Percentiles rank a stretch among this genome's conserved stretches.
These are phyloP conservation scores for Ellobius talpinus DNA, from an alignment of 2,113 vertebrate species.

Conservation along the genomic window DNA sequence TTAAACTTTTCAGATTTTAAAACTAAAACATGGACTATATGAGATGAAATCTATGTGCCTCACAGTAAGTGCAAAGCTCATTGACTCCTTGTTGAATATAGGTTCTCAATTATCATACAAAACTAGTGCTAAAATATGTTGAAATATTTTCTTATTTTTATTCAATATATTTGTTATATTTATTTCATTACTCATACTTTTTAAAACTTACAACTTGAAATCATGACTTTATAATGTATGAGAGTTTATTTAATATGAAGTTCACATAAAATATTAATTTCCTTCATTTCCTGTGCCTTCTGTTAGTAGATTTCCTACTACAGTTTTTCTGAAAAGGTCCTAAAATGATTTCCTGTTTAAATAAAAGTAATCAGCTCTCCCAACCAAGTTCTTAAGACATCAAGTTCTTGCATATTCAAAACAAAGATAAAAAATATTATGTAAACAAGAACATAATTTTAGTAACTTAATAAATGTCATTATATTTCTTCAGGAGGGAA, in stretches of 20 bases:
- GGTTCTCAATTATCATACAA: neutral
- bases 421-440: slow-evolving; percentile 36
- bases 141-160: slow-evolving; percentile 11
- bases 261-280: slow-evolving; percentile 43
- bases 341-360: neutral
- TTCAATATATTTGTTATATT: neutral
- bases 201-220: slow-evolving; percentile 14
- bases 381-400: neutral
- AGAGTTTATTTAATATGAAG: slow-evolving; percentile 37
- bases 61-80: neutral
- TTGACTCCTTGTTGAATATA: neutral
- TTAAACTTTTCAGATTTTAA: neutral
- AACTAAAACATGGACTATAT: neutral
- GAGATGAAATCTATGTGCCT: neutral
- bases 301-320: neutral
- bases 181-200: slow-evolving; percentile 6
- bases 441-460: slow-evolving; percentile 36
- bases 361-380: neutral
- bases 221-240: neutral
- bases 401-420: slow-evolving; percentile 14
- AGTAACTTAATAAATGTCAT: slow-evolving; percentile 49
- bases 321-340: slow-evolving; percentile 9
- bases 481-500: slow-evolving; percentile 48
- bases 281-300: slow-evolving; percentile 51
- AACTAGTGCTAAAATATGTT: neutral